Evolutionary conservation across 2,797 vertebrate species (phyloP), one percentile per base, ranked within the genome.

Genomic region (Tenualosa thibaudeaui): DNA sequence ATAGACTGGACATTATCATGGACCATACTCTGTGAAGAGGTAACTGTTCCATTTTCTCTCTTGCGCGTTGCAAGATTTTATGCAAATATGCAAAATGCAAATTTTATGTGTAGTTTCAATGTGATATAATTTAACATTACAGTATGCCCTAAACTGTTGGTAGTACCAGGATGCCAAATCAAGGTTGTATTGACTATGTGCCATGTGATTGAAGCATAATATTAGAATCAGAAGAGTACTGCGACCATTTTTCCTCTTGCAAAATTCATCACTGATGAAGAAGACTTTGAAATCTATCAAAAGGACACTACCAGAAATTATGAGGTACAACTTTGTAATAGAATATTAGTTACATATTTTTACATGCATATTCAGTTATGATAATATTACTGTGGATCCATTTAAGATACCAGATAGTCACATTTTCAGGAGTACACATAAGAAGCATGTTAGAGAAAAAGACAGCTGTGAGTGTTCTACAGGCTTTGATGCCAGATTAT

Each of bases 201-300:
- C 13, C 22, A 62, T 84, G 24, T 50, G n/a, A 68, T 54, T 22
- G 75, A 54, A 54, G 71, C 71, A 78, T 46, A 46, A 78, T n/a
- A 78, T 78, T 78, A 78, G 71, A 46, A 46, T 46, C 71, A 94
- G 96, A 84, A 93, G 95, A 87, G 86, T 95, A 9, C 87, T 97
- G 19, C 94, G 96, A 0, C 95, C 96, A 0, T 96, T 97, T 88
- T 96, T 96, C 90, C 94, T 97, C 65, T 93, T 97, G 81, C 96
- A 97, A 91, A 96, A 96, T 88, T 96, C 96, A 12, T 96, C 96
- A 8, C 93, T 97, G 91, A 97, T 96, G 96, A 97, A 97, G 90
- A 96, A 97, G 92, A 96, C 95, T 0, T 90, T 97, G 83, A 97
- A 97, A 88, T 95, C 96, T 17, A 92, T 97, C 81, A 90, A 94